phyloP scores from a whole-genome alignment of 2,113 vertebrate genomes.

The Chamaetylas fuelleborni region DNA sequence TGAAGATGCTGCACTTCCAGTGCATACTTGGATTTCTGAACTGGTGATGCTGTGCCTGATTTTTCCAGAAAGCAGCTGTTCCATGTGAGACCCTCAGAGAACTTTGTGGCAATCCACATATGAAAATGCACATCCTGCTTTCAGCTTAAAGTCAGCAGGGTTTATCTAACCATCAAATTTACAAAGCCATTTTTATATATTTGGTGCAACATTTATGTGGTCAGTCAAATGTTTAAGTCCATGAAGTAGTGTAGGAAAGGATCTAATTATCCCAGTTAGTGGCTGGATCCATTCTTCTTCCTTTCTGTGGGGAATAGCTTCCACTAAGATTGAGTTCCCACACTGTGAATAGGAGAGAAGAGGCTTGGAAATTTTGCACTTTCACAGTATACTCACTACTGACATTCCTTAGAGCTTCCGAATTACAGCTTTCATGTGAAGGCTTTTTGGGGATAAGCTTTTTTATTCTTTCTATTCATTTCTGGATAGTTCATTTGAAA shows the following conservation, averaged over 20 bases:
- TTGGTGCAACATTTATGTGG: slow-evolving; percentile 12
- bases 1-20: neutral
- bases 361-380: slow-evolving; percentile 1
- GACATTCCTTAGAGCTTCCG: neutral
- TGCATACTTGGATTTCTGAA: neutral
- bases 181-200: neutral
- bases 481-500: neutral
- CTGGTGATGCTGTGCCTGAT: no score
- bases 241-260: neutral
- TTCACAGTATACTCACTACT: neutral
- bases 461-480: neutral
- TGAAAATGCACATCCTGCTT: neutral
- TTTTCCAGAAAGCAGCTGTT: neutral
- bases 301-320: slow-evolving; percentile 5
- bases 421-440: neutral
- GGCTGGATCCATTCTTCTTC: neutral
- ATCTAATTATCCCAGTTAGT: slow-evolving; percentile 25
- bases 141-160: neutral
- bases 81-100: neutral
- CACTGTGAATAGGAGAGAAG: neutral
- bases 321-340: neutral
- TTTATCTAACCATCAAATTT: neutral
- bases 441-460: neutral
- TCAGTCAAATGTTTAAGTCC: slow-evolving; percentile 40
- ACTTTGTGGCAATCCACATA: neutral